Base-by-base conservation (phyloP, 2,888 invertebrate species). In the Apamea epomidion region DNA sequence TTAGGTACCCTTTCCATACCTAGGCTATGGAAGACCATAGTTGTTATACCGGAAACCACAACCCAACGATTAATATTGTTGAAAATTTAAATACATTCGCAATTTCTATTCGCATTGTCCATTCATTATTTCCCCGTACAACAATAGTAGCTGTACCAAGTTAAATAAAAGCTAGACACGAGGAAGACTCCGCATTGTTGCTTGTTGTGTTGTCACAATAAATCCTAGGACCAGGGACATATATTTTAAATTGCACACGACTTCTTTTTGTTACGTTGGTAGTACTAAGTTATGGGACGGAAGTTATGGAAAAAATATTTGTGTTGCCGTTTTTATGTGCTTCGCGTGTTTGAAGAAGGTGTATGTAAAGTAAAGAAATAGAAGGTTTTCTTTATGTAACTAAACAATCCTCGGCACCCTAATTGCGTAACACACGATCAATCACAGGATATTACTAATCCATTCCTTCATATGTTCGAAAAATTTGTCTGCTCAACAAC, bases 181-280 rank as follows among this genome's bases (percentile, higher is more conserved):
- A 67, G 84, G 85, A 81, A 81, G 85, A 78, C 25, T 2, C 81
- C 60, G 81, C 86, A 88, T 90, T 90, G 90, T 91, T 88, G 62
- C 78, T 78, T 84, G 89, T 89, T 74, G 58, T 51, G 51, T 71
- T 84, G 88, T 86, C 88, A 54, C 83, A 79, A 87, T 89, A 88
- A 88, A 90, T 88, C 84, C 83, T 75, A 70, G 48, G 65, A 37
- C 74, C 29, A 51, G 54, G 65, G 78, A 79, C 77, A 82, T 84
- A 78, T 77, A 87, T 89, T 87, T 85, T 75, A 81, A 76, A 82
- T 78, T 76, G 82, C 71, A 76, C 85, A 85, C 85, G 82, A 82
- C 74, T 87, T 85, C 77, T 85, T 86, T 87, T 78, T 77, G 74
- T 85, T 58, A 60, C 16, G 64, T 64, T 81, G 71, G 62, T 54